phyloP scores from a whole-genome alignment of 2,797 vertebrate species.

The Bothrops alternatus region DNA sequence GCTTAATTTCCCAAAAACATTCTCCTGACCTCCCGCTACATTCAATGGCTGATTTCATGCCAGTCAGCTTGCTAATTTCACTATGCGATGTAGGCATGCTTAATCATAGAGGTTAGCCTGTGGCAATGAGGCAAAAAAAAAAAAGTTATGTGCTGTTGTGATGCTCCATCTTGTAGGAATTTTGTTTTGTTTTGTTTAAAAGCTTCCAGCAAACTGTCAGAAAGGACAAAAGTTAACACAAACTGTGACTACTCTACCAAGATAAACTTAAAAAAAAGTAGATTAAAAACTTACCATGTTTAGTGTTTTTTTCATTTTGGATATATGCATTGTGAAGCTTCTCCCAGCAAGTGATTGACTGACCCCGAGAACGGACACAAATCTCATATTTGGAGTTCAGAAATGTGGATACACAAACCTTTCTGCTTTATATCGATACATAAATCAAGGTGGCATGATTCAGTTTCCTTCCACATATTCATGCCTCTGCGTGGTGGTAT shows the following conservation, averaged over 20 bases:
- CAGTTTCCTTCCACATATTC: not conserved
- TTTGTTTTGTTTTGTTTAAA: not conserved
- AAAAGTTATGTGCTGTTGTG: not conserved
- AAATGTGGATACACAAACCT: not conserved
- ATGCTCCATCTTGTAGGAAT: not conserved
- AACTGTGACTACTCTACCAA: not conserved
- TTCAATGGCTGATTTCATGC: not conserved
- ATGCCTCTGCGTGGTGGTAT: not conserved
- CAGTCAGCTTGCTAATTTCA: constrained; percentile 18
- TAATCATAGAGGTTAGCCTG: constrained; percentile 18
- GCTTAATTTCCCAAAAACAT: not conserved
- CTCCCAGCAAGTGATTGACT: not conserved
- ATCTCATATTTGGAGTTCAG: not conserved
- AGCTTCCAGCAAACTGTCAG: not conserved
- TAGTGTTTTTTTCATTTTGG: not conserved
- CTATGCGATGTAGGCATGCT: constrained; percentile 8
- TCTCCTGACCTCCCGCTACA: not conserved
- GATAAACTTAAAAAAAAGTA: not conserved
- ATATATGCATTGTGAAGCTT: not conserved
- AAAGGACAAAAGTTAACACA: not conserved
- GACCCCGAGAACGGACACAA: not conserved
- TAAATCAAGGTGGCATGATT: not conserved
- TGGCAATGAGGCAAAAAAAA: not conserved
- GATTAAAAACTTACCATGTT: not conserved
- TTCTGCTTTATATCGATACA: not conserved